Base-by-base conservation (phyloP, 1,140 invertebrate genomes). In the Apis laboriosa region DNA sequence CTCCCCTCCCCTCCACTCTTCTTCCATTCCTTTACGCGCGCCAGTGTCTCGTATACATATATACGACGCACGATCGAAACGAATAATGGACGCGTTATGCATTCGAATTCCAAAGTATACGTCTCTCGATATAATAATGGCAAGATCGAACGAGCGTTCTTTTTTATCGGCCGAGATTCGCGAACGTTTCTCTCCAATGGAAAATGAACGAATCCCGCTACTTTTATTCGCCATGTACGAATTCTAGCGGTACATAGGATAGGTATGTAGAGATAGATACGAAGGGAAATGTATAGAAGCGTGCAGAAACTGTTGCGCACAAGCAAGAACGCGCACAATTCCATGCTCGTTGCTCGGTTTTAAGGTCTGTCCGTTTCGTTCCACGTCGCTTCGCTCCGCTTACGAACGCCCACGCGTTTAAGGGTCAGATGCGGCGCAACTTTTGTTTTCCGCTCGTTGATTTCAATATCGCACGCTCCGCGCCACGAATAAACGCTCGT, bases 391-490 rank as follows among this genome's bases (percentile, higher is more conserved):
- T 80, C 76, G 82, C 67, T 79, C 43, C 53, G 80, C 21, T 77
- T 71, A 49, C 73, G 75, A 55, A 77, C 34, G 55, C 79, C 19
- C 34, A 34, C 34, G 17, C 74, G 68, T 81, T 81, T 76, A 76
- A 53, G 72, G 55, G 78, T 74, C 73, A 66, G 53, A 71, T 51
- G 58, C 72, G 72, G 55, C 67, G 76, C 56, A 86, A 83, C 58
- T 80, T 84, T 78, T 73, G 78, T 80, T 89, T 89, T 86, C 68
- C 66, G 80, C 77, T 80, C 83, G 81, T 83, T 86, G 73, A 85
- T 90, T 90, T 90, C 86, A 91, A 90, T 90, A 90, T 88, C 86
- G 61, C n/a, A 17, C 19, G 55, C 24, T 55, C 64, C 53, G 68
- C 49, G 24, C 43, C 19, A 24, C 63, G 43, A 71, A 56, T 55